A percentile compares a stretch with the other conserved stretches of the same genome.
Conservation (phyloP, 1,140 invertebrate species). For the Adelges cooleyi region DNA sequence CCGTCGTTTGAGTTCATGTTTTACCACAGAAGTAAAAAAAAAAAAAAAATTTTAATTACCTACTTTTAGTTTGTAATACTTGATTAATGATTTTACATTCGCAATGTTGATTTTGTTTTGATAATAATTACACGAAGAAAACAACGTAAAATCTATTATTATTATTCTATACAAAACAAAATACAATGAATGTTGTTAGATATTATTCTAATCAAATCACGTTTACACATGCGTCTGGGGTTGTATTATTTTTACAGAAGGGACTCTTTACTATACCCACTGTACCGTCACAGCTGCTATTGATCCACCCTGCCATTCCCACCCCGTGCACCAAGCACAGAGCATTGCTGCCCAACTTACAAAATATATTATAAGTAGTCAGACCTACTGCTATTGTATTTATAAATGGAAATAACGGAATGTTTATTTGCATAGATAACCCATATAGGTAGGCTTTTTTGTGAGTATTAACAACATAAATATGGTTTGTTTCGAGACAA, state of each 20-base stretch:
- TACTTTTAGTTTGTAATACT: too few species aligned
- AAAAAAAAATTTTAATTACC: too few species aligned
- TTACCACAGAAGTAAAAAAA: background rate
- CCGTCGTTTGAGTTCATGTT: background rate
- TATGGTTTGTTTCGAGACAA: too few species aligned
- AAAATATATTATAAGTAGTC: too few species aligned
- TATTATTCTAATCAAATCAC: background rate
- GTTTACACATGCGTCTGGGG: background rate
- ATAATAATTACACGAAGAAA: background rate
- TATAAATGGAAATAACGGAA: too few species aligned
- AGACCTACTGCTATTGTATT: too few species aligned
- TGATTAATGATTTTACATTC: too few species aligned
- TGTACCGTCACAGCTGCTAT: constrained; percentile 9
- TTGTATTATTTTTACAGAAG: background rate
- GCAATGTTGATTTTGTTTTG: background rate
- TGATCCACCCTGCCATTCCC: background rate
- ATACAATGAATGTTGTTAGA: background rate
- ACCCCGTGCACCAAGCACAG: background rate
- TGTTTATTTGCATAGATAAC: too few species aligned
- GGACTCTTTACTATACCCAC: background rate
- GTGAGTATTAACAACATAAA: too few species aligned
- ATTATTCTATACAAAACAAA: background rate
- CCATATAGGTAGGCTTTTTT: too few species aligned
- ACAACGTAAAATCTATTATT: background rate
- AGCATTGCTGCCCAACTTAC: too few species aligned